phyloP scores from a whole-genome alignment of 1,140 invertebrate genomes.

The Lordiphosa stackelbergi region DNA sequence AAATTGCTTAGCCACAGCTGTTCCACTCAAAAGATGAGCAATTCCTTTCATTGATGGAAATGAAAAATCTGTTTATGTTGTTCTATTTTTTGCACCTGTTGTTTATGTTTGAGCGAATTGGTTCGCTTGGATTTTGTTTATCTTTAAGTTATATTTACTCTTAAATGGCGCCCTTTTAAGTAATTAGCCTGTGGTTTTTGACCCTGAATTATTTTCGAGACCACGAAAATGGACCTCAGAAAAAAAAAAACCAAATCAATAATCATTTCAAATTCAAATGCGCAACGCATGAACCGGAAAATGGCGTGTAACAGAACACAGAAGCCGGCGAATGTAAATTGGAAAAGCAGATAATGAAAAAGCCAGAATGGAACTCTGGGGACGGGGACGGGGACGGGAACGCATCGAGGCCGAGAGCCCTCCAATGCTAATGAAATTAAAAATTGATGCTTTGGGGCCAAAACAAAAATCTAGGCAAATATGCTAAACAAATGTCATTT shows the following conservation, averaged over 20 bases:
- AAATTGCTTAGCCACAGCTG: too few species aligned
- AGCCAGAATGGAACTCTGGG: conserved; percentile 19
- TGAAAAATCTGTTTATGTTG: conserved; percentile 3
- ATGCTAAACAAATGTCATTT: conserved; percentile 67
- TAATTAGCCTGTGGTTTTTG: conserved; percentile 8
- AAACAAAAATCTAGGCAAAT: conserved; percentile 47
- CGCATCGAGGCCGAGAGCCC: conserved; percentile 14
- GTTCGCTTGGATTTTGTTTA: conserved; percentile 1
- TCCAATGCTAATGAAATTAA: conserved; percentile 70
- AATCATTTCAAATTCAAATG: conserved; percentile 73
- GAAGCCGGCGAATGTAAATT: conserved; percentile 64
- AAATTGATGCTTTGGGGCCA: conserved; percentile 73
- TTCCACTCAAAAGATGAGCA: too few species aligned
- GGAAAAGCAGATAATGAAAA: conserved; percentile 74
- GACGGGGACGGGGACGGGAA: not conserved
- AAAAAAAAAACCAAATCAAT: conserved; percentile 53
- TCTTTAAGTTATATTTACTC: conserved; percentile 1
- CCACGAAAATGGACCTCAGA: not conserved
- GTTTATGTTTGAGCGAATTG: conserved; percentile 1
- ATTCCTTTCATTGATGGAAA: conserved; percentile 5
- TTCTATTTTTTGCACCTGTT: not conserved
- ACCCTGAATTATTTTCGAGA: conserved; percentile 9
- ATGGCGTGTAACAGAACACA: conserved; percentile 47
- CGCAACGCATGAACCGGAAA: conserved; percentile 71
- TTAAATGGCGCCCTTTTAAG: conserved; percentile 16